Percentiles rank a stretch among this genome's conserved stretches.
Conservation (phyloP, 2,888 invertebrate genomes). For the Enchytraeus crypticus region DNA sequence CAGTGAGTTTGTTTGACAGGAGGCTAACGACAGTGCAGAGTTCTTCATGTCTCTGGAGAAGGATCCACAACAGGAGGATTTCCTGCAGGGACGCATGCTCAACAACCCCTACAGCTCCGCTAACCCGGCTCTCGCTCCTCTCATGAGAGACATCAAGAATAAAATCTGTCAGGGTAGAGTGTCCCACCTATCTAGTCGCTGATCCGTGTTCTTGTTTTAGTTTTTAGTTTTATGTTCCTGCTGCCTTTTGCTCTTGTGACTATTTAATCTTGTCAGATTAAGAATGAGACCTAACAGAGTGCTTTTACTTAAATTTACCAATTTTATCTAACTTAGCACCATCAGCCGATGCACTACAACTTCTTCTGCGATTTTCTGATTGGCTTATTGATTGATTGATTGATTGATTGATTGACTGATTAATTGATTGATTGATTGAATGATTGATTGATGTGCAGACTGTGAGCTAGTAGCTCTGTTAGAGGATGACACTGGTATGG, state of each 20-base stretch:
- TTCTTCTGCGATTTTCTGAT: no score
- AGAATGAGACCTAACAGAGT: no score
- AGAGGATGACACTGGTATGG: slow-evolving; percentile 70
- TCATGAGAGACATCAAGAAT: slow-evolving; percentile 97
- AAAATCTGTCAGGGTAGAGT: slow-evolving; percentile 65
- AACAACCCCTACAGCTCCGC: slow-evolving; percentile 93
- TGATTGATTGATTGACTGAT: no score
- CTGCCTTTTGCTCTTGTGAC: no score
- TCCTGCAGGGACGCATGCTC: slow-evolving; percentile 90
- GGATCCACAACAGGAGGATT: slow-evolving; percentile 97
- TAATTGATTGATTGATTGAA: no score
- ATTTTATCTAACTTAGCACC: no score
- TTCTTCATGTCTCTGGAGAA: slow-evolving; percentile 93
- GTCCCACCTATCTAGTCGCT: no score
- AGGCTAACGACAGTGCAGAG: slow-evolving; percentile 91
- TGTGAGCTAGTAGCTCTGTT: slow-evolving; percentile 94
- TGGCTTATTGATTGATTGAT: no score
- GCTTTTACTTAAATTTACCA: no score
- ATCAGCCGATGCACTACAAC: no score
- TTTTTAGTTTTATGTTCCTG: no score
- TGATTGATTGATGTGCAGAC: slow-evolving; percentile 54
- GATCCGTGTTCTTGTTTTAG: background rate
- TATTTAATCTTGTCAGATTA: no score
- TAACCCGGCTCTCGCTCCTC: slow-evolving; percentile 86
- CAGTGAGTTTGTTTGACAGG: slow-evolving; percentile 49